Evolutionary conservation across 2,797 vertebrate species (phyloP), one percentile per base, ranked within the genome.

Genomic region (Chelon labrosus): DNA sequence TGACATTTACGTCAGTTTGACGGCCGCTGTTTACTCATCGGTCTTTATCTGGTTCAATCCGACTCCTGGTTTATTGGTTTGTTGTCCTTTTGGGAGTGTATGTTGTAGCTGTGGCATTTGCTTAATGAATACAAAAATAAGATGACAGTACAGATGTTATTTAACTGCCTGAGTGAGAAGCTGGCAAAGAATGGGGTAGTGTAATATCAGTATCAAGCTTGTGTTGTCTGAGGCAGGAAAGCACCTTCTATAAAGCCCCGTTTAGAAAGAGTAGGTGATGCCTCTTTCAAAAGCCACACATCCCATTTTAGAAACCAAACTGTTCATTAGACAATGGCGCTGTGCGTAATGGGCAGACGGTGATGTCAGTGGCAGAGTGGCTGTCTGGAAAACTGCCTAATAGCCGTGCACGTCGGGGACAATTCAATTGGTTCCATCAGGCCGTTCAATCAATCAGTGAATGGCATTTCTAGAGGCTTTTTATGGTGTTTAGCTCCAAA

Each of bases 301-400:
- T 56, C 22, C 54, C 2, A 8, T 68, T 70, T 80, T 47, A 37
- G n/a, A 73, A 65, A 68, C 12, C 22, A 27, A 72, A 41, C 65
- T 10, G 57, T 16, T 80, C 17, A 63, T 70, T 68, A 38, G 69
- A 57, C 63, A 53, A 70, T 7, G 44, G 31, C 0, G 3, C 50
- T 6, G 53, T 63, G 65, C 11, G 2, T 71, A 64, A 68, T 44
- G 60, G 60, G 49, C 51, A 42, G 71, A 61, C 52, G 3, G 7
- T 62, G 75, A 75, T 72, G 56, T 84, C 64, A 44, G 75, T 39
- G 7, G 2, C 57, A 65, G 75, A 89, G 82, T 75, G 44, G 69
- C 71, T 53, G 80, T 68, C 72, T 85, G 82, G 80, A 82, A 81
- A 86, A 81, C 12, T 61, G 84, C 75, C 80, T 81, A 77, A 86